Percentiles rank a stretch among this genome's conserved stretches.
These are phyloP conservation scores for Papilio machaon DNA, from an alignment of 1,140 invertebrate genomes.

Conservation along the genomic window DNA sequence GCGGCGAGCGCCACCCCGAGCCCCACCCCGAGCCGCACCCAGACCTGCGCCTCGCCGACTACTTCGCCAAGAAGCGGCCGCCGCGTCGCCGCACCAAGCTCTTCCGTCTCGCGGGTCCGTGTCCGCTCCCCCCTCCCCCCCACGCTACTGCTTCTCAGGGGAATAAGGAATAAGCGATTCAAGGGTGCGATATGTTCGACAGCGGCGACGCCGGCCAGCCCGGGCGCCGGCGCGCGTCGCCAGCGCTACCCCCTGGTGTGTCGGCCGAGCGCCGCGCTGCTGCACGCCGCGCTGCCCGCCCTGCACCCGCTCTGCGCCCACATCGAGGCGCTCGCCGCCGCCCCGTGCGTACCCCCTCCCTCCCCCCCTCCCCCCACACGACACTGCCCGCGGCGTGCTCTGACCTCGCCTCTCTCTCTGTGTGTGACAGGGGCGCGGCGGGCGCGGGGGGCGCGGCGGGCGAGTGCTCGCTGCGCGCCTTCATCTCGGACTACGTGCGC, in stretches of 20 bases:
- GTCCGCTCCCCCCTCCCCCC: no score
- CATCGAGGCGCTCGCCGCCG: conserved; percentile 54
- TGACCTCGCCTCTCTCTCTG: no score
- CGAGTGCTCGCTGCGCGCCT: conserved; percentile 74
- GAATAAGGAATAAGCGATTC: conserved; percentile 13
- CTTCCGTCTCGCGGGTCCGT: conserved; percentile 58
- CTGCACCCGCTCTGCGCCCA: conserved; percentile 58
- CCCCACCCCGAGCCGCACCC: conserved; percentile 33
- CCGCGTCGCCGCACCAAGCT: conserved; percentile 59
- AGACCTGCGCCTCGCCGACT: conserved; percentile 62
- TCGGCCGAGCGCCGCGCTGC: conserved; percentile 56
- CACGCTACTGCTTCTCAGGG: neutral
- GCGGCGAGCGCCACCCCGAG: conserved; percentile 18
- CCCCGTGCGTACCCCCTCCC: conserved; percentile 37
- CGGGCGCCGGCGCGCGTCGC: conserved; percentile 39
- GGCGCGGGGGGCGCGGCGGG: conserved; percentile 28
- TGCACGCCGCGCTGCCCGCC: conserved; percentile 63
- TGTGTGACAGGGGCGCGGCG: no score
- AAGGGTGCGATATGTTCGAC: conserved; percentile 9
- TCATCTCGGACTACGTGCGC: conserved; percentile 74
- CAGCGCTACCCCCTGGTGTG: conserved; percentile 60
- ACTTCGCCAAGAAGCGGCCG: conserved; percentile 67
- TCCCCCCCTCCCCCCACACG: no score
- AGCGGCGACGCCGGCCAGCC: conserved; percentile 26
- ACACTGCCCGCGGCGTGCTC: no score